These are phyloP conservation scores for Caenorhabditis drosophilae DNA, from an alignment of 2,888 invertebrate genomes.

Conservation along the genomic window DNA sequence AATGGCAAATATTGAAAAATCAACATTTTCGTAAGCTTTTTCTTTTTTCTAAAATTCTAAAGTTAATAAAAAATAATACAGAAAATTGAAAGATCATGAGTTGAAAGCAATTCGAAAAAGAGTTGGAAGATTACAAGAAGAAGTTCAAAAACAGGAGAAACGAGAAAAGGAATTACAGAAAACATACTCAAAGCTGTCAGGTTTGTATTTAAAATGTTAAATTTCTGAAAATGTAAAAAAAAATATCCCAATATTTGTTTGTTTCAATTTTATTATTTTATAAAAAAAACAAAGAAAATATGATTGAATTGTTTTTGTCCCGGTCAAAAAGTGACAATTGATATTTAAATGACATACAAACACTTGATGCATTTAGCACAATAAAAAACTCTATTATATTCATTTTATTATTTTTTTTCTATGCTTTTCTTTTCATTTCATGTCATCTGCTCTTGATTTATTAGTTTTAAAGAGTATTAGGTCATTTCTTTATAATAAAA, in stretches of 20 bases:
- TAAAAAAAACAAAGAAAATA: no score
- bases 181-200: slow-evolving; percentile 79
- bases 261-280: no score
- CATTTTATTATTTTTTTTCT: no score
- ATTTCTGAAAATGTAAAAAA: slow-evolving; percentile 5
- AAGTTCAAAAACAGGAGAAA: slow-evolving; percentile 70
- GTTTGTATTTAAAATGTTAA: slow-evolving; percentile 14
- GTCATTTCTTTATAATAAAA: background rate
- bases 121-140: slow-evolving; percentile 51
- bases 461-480: background rate
- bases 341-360: no score
- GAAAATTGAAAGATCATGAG: slow-evolving; percentile 77
- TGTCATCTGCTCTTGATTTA: background rate
- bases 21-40: slow-evolving; percentile 52
- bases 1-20: slow-evolving; percentile 81
- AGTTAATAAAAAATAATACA: slow-evolving; percentile 2
- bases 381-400: no score
- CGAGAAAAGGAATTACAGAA: slow-evolving; percentile 88
- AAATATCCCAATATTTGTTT: slow-evolving; percentile 1
- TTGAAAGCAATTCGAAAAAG: slow-evolving; percentile 86
- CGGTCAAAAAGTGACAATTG: no score
- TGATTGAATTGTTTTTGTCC: no score
- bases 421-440: background rate
- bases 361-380: no score
- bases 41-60: background rate